phyloP scores from a whole-genome alignment of 2,113 vertebrate genomes.

The Bubo bubo region DNA sequence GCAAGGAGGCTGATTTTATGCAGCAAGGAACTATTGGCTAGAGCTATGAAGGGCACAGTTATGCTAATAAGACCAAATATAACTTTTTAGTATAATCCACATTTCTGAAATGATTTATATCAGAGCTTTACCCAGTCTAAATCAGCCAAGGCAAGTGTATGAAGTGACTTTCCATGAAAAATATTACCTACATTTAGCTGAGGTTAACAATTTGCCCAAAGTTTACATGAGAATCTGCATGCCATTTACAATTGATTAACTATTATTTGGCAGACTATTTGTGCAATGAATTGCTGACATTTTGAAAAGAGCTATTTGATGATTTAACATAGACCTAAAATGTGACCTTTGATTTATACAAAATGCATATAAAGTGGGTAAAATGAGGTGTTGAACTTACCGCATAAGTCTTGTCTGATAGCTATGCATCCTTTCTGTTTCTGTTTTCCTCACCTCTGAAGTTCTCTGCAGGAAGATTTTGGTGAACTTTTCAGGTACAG shows the following conservation, averaged over 20 bases:
- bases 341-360: background rate
- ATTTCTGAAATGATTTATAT: background rate
- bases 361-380: background rate
- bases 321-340: background rate
- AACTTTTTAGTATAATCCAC: background rate
- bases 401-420: background rate
- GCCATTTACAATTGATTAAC: conserved; percentile 9
- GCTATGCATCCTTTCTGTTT: background rate
- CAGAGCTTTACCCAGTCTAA: background rate
- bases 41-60: background rate
- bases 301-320: conserved; percentile 4
- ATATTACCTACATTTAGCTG: background rate
- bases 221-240: background rate
- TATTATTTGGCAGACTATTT: background rate
- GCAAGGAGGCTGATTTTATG: background rate
- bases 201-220: background rate
- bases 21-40: background rate
- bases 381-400: background rate
- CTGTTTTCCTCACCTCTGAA: background rate
- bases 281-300: background rate
- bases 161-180: background rate
- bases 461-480: background rate
- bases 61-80: background rate
- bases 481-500: background rate
- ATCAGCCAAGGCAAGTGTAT: background rate